Conservation (phyloP, 2,888 invertebrate genomes). For the Galeopsomyia nigrocyanea region DNA sequence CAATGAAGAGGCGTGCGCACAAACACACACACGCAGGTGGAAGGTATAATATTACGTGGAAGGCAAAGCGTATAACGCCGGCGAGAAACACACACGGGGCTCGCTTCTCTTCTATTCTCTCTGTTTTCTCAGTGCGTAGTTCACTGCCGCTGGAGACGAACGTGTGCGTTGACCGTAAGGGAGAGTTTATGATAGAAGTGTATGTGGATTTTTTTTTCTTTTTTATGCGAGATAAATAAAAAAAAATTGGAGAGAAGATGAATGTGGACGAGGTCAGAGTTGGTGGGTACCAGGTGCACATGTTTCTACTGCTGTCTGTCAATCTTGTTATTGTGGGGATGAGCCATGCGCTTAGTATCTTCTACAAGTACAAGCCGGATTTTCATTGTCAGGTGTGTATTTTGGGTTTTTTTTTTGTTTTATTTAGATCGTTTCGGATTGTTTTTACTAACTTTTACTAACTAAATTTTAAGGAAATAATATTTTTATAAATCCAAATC, state of each 20-base stretch:
- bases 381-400: constrained; percentile 64
- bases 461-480: too few species aligned
- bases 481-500: too few species aligned
- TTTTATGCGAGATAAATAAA: too few species aligned
- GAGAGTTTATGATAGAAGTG: too few species aligned
- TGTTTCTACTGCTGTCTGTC: constrained; percentile 62
- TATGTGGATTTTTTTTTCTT: too few species aligned
- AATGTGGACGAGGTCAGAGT: constrained; percentile 60
- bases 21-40: background rate
- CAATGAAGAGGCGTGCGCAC: background rate
- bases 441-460: too few species aligned
- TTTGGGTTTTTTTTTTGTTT: background rate
- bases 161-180: background rate
- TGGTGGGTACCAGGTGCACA: constrained; percentile 63
- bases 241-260: too few species aligned
- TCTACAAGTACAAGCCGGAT: constrained; percentile 66
- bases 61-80: background rate
- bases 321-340: constrained; percentile 67
- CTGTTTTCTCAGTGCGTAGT: constrained; percentile 54
- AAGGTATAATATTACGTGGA: constrained; percentile 1
- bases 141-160: constrained; percentile 56
- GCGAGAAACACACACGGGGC: too few species aligned
- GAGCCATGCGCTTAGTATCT: constrained; percentile 66
- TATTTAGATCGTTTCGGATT: too few species aligned
- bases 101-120: too few species aligned